phyloP scores from a whole-genome alignment of 2,113 vertebrate genomes.

The Corythoichthys intestinalis region DNA sequence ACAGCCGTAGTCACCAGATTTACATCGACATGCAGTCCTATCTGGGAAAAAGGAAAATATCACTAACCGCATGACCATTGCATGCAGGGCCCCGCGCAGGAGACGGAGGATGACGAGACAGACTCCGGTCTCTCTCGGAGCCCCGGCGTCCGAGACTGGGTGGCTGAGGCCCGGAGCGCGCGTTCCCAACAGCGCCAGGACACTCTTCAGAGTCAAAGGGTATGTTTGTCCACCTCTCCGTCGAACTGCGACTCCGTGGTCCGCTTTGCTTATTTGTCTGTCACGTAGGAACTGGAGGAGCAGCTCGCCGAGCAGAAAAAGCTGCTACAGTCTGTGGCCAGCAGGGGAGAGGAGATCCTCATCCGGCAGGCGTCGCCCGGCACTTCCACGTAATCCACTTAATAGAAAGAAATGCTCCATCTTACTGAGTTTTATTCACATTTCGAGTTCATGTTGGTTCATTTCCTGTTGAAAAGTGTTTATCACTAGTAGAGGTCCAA shows the following conservation, averaged over 20 bases:
- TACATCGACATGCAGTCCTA: too few relatives aligned
- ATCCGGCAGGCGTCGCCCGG: slow-evolving; percentile 78
- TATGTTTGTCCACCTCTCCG: slow-evolving; percentile 31
- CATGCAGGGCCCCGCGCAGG: slow-evolving; percentile 77
- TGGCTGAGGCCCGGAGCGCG: slow-evolving; percentile 82
- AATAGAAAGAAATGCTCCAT: not conserved
- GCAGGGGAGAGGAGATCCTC: slow-evolving; percentile 89
- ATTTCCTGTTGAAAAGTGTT: too few relatives aligned
- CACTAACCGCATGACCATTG: not conserved
- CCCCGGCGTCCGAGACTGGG: slow-evolving; percentile 90
- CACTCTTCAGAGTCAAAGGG: slow-evolving; percentile 88
- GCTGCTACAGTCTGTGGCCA: slow-evolving; percentile 87
- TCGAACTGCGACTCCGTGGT: not conserved
- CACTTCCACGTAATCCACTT: slow-evolving; percentile 33
- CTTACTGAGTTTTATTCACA: too few relatives aligned
- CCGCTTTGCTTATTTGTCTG: not conserved
- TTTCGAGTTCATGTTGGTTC: too few relatives aligned
- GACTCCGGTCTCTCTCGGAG: slow-evolving; percentile 81
- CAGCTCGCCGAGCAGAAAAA: slow-evolving; percentile 90
- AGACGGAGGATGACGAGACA: slow-evolving; percentile 81
- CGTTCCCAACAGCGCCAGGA: slow-evolving; percentile 84
- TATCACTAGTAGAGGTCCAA: too few relatives aligned
- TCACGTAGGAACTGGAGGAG: slow-evolving; percentile 84
- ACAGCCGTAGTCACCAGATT: too few relatives aligned
- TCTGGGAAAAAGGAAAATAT: too few relatives aligned